These are phyloP conservation scores for Sturnira hondurensis DNA, from an alignment of 2,113 vertebrate species.

Conservation along the genomic window DNA sequence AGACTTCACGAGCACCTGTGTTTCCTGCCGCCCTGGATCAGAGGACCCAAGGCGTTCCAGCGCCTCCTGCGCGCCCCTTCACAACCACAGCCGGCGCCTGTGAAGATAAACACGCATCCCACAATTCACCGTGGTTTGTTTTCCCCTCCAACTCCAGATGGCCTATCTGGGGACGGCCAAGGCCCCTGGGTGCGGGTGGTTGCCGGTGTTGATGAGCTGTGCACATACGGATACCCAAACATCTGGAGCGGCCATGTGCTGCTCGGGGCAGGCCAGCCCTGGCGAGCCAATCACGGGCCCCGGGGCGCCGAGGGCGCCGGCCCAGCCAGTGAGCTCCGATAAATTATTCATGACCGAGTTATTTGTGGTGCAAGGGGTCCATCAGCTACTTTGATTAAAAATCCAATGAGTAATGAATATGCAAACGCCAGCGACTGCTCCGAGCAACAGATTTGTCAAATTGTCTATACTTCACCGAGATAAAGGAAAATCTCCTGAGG, in stretches of 20 bases:
- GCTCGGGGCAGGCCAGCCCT: constrained; percentile 82
- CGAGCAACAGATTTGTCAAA: constrained; percentile 89
- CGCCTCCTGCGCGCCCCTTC: background rate
- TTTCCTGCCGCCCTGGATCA: background rate
- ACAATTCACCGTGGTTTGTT: constrained; percentile 77
- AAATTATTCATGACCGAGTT: constrained; percentile 86
- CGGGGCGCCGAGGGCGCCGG: constrained; percentile 74
- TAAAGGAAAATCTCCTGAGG: constrained; percentile 85
- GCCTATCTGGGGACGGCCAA: constrained; percentile 75
- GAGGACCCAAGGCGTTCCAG: fast-evolving
- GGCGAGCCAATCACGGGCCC: constrained; percentile 77
- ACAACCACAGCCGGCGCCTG: background rate
- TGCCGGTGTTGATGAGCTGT: constrained; percentile 85
- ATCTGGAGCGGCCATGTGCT: constrained; percentile 93
- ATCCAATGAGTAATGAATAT: constrained; percentile 89
- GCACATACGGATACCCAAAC: constrained; percentile 86
- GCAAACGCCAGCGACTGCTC: constrained; percentile 79
- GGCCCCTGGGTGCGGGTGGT: constrained; percentile 80
- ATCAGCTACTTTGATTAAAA: constrained; percentile 91
- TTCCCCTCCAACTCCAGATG: constrained; percentile 83
- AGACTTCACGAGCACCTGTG: fast-evolving
- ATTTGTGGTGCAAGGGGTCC: constrained; percentile 77
- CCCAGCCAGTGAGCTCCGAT: constrained; percentile 80
- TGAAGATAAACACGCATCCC: constrained; percentile 68
- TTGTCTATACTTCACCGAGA: constrained; percentile 87